Evolutionary conservation across 2,888 invertebrate genomes (phyloP).

Genomic region (Chalcosyrphus nemorum): DNA sequence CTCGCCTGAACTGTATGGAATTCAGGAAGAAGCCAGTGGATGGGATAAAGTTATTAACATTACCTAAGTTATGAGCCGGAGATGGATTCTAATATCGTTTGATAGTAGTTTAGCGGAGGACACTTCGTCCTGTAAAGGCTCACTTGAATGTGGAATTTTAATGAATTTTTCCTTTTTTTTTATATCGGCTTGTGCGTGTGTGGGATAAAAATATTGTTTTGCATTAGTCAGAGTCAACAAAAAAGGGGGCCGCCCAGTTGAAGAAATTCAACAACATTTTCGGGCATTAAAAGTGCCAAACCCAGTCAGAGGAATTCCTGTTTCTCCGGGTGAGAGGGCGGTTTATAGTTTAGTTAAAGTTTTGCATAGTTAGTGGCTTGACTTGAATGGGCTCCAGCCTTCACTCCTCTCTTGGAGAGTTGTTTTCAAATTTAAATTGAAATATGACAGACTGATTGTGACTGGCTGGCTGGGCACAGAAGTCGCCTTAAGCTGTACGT

Average conservation of each 20-base stretch:
- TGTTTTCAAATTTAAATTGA: conserved; percentile 34
- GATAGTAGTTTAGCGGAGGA: neutral
- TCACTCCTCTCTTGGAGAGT: neutral
- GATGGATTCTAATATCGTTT: conserved; percentile 58
- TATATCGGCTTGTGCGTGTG: conserved; percentile 6
- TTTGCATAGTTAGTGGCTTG: conserved; percentile 15
- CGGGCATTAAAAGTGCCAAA: conserved; percentile 1
- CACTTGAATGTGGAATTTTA: conserved; percentile 58
- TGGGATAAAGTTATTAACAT: conserved; percentile 70
- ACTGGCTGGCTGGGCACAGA: neutral
- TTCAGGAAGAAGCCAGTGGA: conserved; percentile 47
- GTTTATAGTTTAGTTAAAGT: conserved; percentile 6
- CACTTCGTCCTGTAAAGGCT: conserved; percentile 5
- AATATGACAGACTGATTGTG: conserved; percentile 48
- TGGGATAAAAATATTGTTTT: conserved; percentile 15
- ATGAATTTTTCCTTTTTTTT: conserved; percentile 63
- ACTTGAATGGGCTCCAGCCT: conserved; percentile 4
- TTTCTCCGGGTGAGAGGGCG: neutral
- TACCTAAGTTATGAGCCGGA: conserved; percentile 59
- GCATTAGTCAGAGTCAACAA: conserved; percentile 38
- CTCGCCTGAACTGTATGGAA: conserved; percentile 6
- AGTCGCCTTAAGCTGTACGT: conserved; percentile 3
- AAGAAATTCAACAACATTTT: neutral
- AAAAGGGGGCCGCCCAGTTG: neutral
- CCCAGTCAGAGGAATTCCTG: conserved; percentile 1